Evolutionary conservation across 2,888 invertebrate species (phyloP), one percentile per base, ranked within the genome.

Genomic region (Calameuta filiformis): DNA sequence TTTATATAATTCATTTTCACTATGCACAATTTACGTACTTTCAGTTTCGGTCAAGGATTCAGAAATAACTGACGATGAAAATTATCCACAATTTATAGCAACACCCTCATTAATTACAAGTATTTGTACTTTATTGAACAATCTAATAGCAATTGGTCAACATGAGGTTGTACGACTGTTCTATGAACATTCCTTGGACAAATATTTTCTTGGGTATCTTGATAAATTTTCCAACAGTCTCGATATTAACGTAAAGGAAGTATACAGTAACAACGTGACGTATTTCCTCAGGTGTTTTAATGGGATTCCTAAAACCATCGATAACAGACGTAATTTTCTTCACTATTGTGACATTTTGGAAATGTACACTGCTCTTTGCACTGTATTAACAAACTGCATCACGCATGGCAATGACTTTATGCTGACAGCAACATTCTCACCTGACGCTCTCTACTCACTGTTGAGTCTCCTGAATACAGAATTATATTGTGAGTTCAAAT

Each of bases 341-440:
- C 86, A 92, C 73, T 93, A 93, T 81, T 90, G 91, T 78, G 93
- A 93, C 71, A 87, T 93, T 77, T 81, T 94, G 76, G 92, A 93
- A 87, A 93, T 94, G 93, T 92, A 93, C 81, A 88, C 91, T 1
- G 88, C 90, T 37, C 88, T 94, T 69, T 93, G 93, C 81, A 87
- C 88, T 33, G 86, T 93, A 33, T 85, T 94, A 69, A 91, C 90
- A 1, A 92, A 91, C 82, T 90, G 92, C 69, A 90, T 92, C 11
- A 86, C 87, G 35, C 84, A 89, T 40, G 92, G 92, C 84, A 82
- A 87, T 11, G 89, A 87, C 69, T 92, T 92, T 82, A 86, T 92
- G 56, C 88, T 89, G 4, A 90, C 91, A 15, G 87, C 93, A 69
- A 85, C 92, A 68, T 92, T 93, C 83, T 92, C 93, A 0, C 88